Base-by-base conservation (phyloP, 2,888 invertebrate species). In the Geophilus truncorum region DNA sequence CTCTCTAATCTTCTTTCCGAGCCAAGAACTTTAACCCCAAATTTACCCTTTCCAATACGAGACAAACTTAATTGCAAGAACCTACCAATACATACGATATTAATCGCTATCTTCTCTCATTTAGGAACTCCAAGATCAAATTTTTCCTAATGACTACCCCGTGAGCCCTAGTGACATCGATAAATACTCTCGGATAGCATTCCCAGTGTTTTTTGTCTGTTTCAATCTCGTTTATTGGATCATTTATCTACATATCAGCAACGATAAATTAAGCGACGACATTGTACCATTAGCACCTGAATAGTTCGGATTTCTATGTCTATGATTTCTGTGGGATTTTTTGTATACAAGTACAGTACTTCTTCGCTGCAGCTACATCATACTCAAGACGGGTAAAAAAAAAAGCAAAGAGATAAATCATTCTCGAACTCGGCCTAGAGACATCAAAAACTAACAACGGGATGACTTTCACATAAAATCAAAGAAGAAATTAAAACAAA, bases 191-290 rank as follows among this genome's bases (percentile, higher is more conserved):
- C 93, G 98, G 87, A 95, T 98, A 89, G 93, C 97, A 86, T 98
- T 98, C 89, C 98, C 98, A 81, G 95, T 97, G 86, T 95, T 97
- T 90, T 98, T 98, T 90, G 94, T 98, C 84, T 94, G 97, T 89
- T 98, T 98, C 91, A 98, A 98, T 90, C 92, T 96, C 85, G 96
- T 96, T 95, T 96, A 96, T 90, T 96, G 96, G 96, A 96, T 96
- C 89, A 96, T 96, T 87, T 96, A 96, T 88, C 91, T 96, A 85
- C 96, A 96, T 91, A 96, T 96, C 88, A 95, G 95, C 87, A 96
- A 96, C 90, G 95, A 95, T 86, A 94, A 95, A 85, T 95, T 95
- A 88, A 95, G 95, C 88, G 95, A 95, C 90, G 34, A 78, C 25
- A 78, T 78, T 15, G 18, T 76, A 18, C 76, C 76, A 18, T 34